Evolutionary conservation across 2,888 invertebrate species (phyloP), one percentile per base, ranked within the genome.

Genomic region (Aricia artaxerxes): DNA sequence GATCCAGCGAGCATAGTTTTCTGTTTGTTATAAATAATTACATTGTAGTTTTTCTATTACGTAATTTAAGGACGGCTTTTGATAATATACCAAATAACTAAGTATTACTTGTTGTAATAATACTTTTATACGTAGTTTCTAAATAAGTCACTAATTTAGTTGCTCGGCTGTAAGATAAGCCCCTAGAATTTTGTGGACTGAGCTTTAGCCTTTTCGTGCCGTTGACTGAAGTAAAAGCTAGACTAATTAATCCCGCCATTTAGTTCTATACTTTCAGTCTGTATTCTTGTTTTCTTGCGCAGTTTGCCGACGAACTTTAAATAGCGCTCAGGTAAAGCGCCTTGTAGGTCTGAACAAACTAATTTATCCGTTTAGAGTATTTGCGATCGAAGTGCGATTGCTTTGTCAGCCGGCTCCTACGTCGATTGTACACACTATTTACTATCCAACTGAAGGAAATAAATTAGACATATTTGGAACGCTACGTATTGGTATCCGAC

Each of bases 331-430:
- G 82, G 82, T 83, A 83, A 80, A 82, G 80, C 83, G 84, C 84
- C 82, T 83, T 64, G 85, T 87, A 88, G 84, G 85, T 86, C 85
- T 88, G 88, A 92, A 87, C 91, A 91, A 92, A 92, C 92, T 92
- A 93, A 92, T 92, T 91, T 84, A 92, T 87, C 85, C 89, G 90
- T 89, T 91, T 90, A 92, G 87, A 89, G 85, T 92, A 90, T 92
- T 93, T 92, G 89, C 88, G 87, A 86, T 86, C 87, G 84, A 85
- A 84, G 85, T 86, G 87, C 87, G 91, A 91, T 90, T 91, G 91
- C 91, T 88, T 88, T 87, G 88, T 86, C 86, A 76, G 44, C 9
- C 24, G 75, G 53, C 53, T 87, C 89, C 81, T 82, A 77, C 75
- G 77, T 80, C 77, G 78, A 44, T 16, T 73, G 57, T 61, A 79